Evolutionary conservation across 1,140 invertebrate species (phyloP).

Genomic region (Arion vulgaris): DNA sequence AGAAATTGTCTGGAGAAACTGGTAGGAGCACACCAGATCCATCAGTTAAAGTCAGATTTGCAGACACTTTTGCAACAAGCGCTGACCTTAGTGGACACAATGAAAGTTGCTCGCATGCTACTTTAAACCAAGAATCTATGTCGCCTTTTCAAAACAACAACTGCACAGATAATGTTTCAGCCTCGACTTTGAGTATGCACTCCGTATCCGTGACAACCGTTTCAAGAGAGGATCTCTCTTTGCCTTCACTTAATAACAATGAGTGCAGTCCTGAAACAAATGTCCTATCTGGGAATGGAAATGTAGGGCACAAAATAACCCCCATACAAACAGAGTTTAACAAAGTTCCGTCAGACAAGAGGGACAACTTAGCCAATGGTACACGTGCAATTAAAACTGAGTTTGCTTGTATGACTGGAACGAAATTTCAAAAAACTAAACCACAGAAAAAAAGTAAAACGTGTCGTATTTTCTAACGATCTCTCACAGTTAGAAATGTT

Average conservation of each 20-base stretch:
- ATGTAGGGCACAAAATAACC: conserved; percentile 11
- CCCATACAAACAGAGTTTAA: neutral
- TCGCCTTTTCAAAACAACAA: neutral
- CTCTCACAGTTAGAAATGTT: neutral
- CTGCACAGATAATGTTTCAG: neutral
- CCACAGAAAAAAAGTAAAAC: conserved; percentile 24
- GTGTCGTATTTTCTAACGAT: conserved; percentile 15
- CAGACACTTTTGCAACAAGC: neutral
- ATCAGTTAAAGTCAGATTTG: neutral
- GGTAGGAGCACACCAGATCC: neutral
- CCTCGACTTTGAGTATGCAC: neutral
- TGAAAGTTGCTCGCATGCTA: neutral
- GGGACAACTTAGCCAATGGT: neutral
- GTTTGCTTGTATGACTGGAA: conserved; percentile 19
- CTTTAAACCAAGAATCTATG: neutral
- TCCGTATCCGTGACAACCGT: neutral
- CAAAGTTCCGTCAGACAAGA: neutral
- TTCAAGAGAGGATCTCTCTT: neutral
- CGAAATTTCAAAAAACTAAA: neutral
- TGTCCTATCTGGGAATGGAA: neutral
- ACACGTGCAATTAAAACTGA: conserved; percentile 15
- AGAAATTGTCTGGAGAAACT: neutral
- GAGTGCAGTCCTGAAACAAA: neutral
- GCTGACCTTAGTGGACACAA: neutral
- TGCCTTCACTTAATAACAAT: neutral